Evolutionary conservation across 1,140 invertebrate species (phyloP).

Genomic region (Drosophila nigrodunni): DNA sequence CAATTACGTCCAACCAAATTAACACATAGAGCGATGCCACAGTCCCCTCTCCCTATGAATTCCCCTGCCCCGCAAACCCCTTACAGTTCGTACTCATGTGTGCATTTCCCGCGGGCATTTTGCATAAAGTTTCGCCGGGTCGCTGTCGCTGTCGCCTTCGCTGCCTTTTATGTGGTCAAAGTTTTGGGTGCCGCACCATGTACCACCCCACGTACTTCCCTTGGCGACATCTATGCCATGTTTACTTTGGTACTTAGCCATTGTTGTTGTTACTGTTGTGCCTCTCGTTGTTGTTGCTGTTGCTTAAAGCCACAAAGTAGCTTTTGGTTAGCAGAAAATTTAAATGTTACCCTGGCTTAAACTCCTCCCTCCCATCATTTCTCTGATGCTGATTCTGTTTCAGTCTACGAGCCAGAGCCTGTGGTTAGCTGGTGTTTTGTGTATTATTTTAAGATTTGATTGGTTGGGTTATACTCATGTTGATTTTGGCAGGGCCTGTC

Average conservation of each 20-base stretch:
- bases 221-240: slow-evolving; percentile 73
- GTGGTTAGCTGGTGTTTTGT: slow-evolving; percentile 59
- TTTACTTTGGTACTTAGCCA: slow-evolving; percentile 76
- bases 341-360: slow-evolving; percentile 63
- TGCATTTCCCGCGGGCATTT: slow-evolving; percentile 62
- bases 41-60: neutral
- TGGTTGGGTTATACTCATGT: slow-evolving; percentile 41
- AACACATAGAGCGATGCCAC: slow-evolving; percentile 64
- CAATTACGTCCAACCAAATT: slow-evolving; percentile 80
- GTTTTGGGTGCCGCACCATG: slow-evolving; percentile 12
- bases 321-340: slow-evolving; percentile 59
- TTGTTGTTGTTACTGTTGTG: slow-evolving; percentile 32
- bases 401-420: neutral
- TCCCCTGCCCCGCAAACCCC: neutral
- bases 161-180: slow-evolving; percentile 65
- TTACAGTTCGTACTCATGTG: slow-evolving; percentile 24
- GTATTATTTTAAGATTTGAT: slow-evolving; percentile 71
- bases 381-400: slow-evolving; percentile 6
- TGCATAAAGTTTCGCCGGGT: slow-evolving; percentile 59
- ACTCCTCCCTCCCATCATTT: neutral
- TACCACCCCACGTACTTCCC: neutral
- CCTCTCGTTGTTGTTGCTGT: slow-evolving; percentile 25
- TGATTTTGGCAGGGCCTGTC: slow-evolving; percentile 27
- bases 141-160: slow-evolving; percentile 27
- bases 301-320: slow-evolving; percentile 78